Conservation (phyloP, 2,888 invertebrate genomes). For the Julus scanicus region DNA sequence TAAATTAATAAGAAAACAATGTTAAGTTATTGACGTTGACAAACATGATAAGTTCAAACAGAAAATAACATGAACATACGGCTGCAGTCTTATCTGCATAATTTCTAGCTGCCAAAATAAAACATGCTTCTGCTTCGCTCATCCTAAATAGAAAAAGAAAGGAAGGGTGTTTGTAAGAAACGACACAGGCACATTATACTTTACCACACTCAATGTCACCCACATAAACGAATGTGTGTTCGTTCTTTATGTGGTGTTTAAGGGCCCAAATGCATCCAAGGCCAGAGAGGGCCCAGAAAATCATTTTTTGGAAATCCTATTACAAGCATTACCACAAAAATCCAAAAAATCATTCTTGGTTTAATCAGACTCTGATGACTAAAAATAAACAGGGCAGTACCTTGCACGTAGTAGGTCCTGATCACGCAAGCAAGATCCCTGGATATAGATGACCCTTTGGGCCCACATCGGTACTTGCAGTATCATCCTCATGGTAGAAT, state of each 20-base stretch:
- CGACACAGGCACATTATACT: no score
- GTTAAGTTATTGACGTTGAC: neutral
- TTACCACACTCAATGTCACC: no score
- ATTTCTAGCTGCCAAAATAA: constrained; percentile 94
- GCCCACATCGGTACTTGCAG: constrained; percentile 96
- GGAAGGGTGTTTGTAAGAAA: neutral
- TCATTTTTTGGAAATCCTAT: no score
- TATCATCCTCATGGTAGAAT: constrained; percentile 98
- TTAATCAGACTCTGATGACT: no score
- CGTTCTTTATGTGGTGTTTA: no score
- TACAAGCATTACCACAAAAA: no score
- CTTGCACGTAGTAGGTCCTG: constrained; percentile 90
- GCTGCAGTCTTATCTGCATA: constrained; percentile 97
- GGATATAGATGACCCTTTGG: constrained; percentile 94
- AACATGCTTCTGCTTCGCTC: constrained; percentile 98
- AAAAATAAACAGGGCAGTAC: constrained; percentile 60
- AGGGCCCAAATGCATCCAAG: no score
- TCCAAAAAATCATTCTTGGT: no score
- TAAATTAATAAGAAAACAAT: constrained; percentile 60
- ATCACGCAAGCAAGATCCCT: constrained; percentile 97
- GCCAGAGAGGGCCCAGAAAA: no score
- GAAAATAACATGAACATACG: constrained; percentile 68
- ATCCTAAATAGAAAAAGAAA: constrained; percentile 71
- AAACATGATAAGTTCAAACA: neutral
- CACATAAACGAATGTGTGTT: no score